Evolutionary conservation across 2,797 vertebrate genomes (phyloP), one percentile per base, ranked within the genome.

Genomic region (Xiphorhynchus erythropygius): DNA sequence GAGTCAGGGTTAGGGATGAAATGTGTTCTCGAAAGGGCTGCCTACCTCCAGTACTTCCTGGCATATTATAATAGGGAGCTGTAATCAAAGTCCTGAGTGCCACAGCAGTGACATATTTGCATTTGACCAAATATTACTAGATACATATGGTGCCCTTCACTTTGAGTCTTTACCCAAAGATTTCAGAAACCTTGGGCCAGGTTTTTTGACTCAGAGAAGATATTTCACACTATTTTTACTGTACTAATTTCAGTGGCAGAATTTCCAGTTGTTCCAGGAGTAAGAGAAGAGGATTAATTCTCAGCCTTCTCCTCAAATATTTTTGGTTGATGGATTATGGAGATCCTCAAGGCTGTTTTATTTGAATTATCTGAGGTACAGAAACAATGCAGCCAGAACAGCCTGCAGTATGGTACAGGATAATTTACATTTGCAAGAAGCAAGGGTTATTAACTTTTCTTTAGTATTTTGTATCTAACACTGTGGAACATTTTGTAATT

Each of bases 31-130:
- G 76, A 94, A 86, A 90, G 84, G 21, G 24, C 49, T 96, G 68
- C 77, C 71, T 81, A 70, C 62, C 35, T 90, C 50, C 11, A 13
- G 56, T 71, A 39, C 47, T 67, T 93, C 65, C 74, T 94, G 82
- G 47, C 53, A 65, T 49, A 55, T 75, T 85, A 18, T 56, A 80
- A 37, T 6, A 74, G 65, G 37, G 63, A 86, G 44, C 64, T 80
- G 84, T 42, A 80, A 88, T 56, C 0, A 0, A 90, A 64, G 91
- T 70, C 71, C 64, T 89, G 77, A 96, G 89, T 84, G 77, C 55
- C 82, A 83, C 41, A 60, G 37, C 63, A 84, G 49, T 90, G 92
- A 90, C 84, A 74, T 70, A 90, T 91, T 84, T 91, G 56, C 32
- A 27, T 76, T 84, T 93, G 67, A 70, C 23, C 30, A 79, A 87